phyloP scores from a whole-genome alignment of 2,888 invertebrate genomes.

The Artemia sp. region DNA sequence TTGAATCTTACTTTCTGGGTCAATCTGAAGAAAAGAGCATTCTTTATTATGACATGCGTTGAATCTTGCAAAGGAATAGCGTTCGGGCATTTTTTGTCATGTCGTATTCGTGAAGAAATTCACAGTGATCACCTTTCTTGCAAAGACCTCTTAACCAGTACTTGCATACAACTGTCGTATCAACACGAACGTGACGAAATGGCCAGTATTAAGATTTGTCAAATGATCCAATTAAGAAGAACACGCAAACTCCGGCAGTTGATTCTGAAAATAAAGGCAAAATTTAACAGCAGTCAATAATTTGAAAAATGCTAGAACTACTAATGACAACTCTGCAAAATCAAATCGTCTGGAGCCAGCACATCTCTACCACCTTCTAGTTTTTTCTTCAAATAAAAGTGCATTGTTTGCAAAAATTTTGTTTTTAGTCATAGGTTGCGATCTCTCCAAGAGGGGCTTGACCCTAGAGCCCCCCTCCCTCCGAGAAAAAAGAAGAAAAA shows the following conservation, averaged over 20 bases:
- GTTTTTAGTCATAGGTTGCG: no score
- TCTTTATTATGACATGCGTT: conserved; percentile 99
- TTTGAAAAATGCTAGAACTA: no score
- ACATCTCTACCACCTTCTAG: no score
- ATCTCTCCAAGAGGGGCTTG: no score
- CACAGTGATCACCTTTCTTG: conserved; percentile 99
- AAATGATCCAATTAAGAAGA: conserved; percentile 55
- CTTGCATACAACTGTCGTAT: conserved; percentile 95
- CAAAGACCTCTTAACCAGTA: conserved; percentile 98
- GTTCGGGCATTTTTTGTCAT: conserved; percentile 99
- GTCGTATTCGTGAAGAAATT: conserved; percentile 98
- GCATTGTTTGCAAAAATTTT: no score
- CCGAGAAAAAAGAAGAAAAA: no score
- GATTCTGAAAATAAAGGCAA: conserved; percentile 51
- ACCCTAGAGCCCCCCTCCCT: no score
- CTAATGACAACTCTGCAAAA: no score
- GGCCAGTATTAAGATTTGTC: conserved; percentile 81
- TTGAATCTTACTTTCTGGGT: conserved; percentile 95
- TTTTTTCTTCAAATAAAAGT: no score
- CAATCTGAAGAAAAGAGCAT: conserved; percentile 97
- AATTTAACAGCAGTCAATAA: no score
- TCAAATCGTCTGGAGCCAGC: no score
- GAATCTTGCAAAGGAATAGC: conserved; percentile 97
- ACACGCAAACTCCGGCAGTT: conserved; percentile 87
- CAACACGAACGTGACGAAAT: conserved; percentile 89